Evolutionary conservation across 1,140 invertebrate genomes (phyloP).

Genomic region (Eumeta japonica): DNA sequence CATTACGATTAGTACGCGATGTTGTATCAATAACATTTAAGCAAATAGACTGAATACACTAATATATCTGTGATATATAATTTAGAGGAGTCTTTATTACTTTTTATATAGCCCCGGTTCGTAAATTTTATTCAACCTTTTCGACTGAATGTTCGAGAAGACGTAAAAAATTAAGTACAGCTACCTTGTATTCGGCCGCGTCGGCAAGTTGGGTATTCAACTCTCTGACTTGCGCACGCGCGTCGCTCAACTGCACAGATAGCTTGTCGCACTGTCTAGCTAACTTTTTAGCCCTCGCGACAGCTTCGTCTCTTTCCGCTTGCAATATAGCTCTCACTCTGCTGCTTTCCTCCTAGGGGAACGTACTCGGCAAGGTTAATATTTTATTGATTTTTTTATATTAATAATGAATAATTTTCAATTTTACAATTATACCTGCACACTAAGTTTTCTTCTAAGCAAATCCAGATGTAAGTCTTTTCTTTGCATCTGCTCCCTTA

Average conservation of each 20-base stretch:
- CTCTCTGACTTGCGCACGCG: slow-evolving; percentile 70
- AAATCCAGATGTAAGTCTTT: slow-evolving; percentile 89
- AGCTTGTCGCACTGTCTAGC: slow-evolving; percentile 75
- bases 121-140: too few relatives aligned
- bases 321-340: slow-evolving; percentile 66
- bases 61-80: slow-evolving; percentile 3
- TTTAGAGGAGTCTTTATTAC: slow-evolving; percentile 5
- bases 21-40: too few relatives aligned
- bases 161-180: slow-evolving; percentile 1
- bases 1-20: too few relatives aligned
- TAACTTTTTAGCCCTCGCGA: slow-evolving; percentile 71
- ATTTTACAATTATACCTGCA: too few relatives aligned
- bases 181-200: slow-evolving; percentile 79
- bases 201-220: slow-evolving; percentile 76
- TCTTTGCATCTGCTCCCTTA: slow-evolving; percentile 86
- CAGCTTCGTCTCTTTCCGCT: slow-evolving; percentile 75
- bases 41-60: too few relatives aligned
- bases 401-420: too few relatives aligned
- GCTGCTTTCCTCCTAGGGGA: slow-evolving; percentile 68
- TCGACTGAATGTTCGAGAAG: too few relatives aligned
- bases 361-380: neutral
- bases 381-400: too few relatives aligned
- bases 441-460: slow-evolving; percentile 77
- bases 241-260: slow-evolving; percentile 70
- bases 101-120: too few relatives aligned